Evolutionary conservation across 2,797 vertebrate genomes (phyloP), one percentile per base, ranked within the genome.

Genomic region (Lindbergichthys nudifrons): DNA sequence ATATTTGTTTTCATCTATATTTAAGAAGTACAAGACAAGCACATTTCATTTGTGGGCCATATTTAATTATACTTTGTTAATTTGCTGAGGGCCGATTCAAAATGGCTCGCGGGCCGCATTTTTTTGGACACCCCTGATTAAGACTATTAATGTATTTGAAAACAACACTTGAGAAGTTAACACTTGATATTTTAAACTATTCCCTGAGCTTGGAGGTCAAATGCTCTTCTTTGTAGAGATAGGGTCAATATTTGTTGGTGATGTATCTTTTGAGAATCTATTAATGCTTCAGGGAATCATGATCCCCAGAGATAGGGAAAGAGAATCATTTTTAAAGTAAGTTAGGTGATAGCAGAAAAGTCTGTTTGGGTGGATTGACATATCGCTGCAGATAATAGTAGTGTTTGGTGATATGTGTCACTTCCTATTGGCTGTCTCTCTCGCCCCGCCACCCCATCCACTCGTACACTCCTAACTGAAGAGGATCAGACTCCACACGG

Each of bases 321-420:
- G 32, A 21, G 4, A 32, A 36, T 41, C 65, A 62, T 56, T 54
- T 9, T 51, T 21, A 70, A 77, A 72, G 58, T 57, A 52, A 51
- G 3, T 50, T 19, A 18, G 65, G 41, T 62, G 63, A 39, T 45
- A 19, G 6, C 42, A 72, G 39, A 59, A 64, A 58, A 61, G 18
- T 36, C 18, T 4, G 11, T 66, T 79, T 78, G 61, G 14, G n/a
- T 58, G n/a, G 13, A 52, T 36, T 53, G 52, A 64, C 62, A 64
- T 32, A 43, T 51, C 0, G 16, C 50, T 46, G 67, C 63, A 61
- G 69, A 73, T 9, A 14, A 70, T 57, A 81, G 51, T 14, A 26
- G 57, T 61, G 74, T 65, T 71, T 26, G 57, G 45, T 73, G 70
- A 80, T 61, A 39, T 54, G 23, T 78, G 87, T 82, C 85, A 77